phyloP scores from a whole-genome alignment of 2,797 vertebrate genomes.

The Protosalanx chinensis region DNA sequence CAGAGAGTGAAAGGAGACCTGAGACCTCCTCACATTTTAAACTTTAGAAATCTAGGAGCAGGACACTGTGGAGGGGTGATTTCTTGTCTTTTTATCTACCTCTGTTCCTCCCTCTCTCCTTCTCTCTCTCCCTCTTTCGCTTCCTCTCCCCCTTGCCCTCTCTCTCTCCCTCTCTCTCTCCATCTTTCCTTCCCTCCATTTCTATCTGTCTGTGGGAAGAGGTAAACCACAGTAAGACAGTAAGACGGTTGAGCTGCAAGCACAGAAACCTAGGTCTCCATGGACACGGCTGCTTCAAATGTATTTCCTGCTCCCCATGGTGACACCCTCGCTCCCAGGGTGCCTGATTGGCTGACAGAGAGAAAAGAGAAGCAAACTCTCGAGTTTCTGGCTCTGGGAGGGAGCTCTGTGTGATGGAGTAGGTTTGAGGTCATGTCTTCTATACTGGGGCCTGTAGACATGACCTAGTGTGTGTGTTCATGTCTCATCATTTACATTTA shows the following conservation, averaged over 20 bases:
- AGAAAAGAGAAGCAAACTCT: not conserved
- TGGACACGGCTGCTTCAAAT: not conserved
- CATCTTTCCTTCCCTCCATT: not conserved
- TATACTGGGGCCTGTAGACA: not conserved
- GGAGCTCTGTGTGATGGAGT: not conserved
- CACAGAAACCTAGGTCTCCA: not conserved
- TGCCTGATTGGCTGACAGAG: not conserved
- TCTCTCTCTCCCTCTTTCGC: not conserved
- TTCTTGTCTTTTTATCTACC: not conserved
- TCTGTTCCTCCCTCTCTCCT: not conserved
- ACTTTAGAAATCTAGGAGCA: too few relatives aligned
- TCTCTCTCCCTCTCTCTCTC: not conserved
- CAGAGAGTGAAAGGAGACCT: too few relatives aligned
- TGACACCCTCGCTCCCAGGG: not conserved
- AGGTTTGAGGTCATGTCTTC: not conserved
- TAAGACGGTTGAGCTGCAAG: not conserved
- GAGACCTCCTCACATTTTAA: too few relatives aligned
- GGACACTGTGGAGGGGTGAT: not conserved
- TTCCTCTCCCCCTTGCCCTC: too few relatives aligned
- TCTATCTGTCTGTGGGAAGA: not conserved
- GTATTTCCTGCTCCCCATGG: not conserved
- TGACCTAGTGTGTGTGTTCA: not conserved
- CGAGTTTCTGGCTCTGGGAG: not conserved
- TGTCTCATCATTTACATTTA: too few relatives aligned
- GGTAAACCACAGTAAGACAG: not conserved